A percentile compares a stretch with the other conserved stretches of the same genome.
Evolutionary conservation across 1,140 invertebrate species (phyloP).

Genomic region (Lordiphosa stackelbergi): DNA sequence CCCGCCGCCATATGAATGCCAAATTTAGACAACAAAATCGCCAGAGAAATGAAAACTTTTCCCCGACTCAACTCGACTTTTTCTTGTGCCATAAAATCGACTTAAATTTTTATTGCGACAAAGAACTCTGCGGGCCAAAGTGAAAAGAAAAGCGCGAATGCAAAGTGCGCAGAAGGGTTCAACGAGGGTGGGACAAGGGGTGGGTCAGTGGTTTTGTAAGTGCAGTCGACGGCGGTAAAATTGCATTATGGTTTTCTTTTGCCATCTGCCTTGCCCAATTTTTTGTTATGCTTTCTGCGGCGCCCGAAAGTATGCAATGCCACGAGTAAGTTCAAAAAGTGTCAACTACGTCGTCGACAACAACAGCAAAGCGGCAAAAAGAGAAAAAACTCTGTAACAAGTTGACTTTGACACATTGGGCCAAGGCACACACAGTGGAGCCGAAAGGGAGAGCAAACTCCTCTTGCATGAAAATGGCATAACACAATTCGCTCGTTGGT

Average conservation of each 20-base stretch:
- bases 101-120: conserved; percentile 69
- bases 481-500: conserved; percentile 36
- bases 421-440: conserved; percentile 45
- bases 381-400: conserved; percentile 58
- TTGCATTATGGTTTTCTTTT: conserved; percentile 41
- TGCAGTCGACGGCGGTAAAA: conserved; percentile 43
- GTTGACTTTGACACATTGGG: conserved; percentile 73
- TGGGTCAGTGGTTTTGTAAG: conserved; percentile 37
- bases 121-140: conserved; percentile 46
- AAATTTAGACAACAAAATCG: conserved; percentile 67
- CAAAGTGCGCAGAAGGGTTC: conserved; percentile 41
- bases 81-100: conserved; percentile 58
- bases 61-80: neutral
- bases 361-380: conserved; percentile 48
- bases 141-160: conserved; percentile 38
- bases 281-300: conserved; percentile 3
- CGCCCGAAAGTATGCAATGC: conserved; percentile 41
- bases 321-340: conserved; percentile 47
- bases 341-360: conserved; percentile 21
- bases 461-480: conserved; percentile 51
- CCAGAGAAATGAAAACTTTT: conserved; percentile 58
- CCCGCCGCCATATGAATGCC: conserved; percentile 33
- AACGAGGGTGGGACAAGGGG: neutral
- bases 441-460: conserved; percentile 9
- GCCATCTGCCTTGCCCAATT: conserved; percentile 43